phyloP scores from a whole-genome alignment of 2,888 invertebrate genomes.

The Platycheirus albimanus region DNA sequence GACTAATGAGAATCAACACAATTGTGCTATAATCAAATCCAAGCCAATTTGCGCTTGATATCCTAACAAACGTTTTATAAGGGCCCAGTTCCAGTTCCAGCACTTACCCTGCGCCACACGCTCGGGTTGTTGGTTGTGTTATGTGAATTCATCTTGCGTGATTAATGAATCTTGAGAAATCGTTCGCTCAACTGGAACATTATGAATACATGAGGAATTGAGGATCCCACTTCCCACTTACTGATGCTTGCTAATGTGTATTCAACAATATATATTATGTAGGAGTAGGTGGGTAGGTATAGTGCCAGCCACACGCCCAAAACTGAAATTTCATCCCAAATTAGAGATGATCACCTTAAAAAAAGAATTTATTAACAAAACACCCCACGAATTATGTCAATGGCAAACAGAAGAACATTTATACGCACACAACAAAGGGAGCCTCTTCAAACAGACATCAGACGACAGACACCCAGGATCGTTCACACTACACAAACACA shows the following conservation, averaged over 20 bases:
- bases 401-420: conserved; percentile 36
- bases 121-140: conserved; percentile 28
- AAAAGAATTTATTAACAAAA: conserved; percentile 27
- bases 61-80: conserved; percentile 9
- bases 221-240: conserved; percentile 27
- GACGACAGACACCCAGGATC: background rate
- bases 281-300: conserved; percentile 1
- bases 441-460: background rate
- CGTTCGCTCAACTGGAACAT: conserved; percentile 61
- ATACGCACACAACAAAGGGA: background rate
- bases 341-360: conserved; percentile 65
- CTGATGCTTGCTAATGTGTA: conserved; percentile 36
- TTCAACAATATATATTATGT: too few relatives aligned
- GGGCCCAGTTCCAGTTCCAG: background rate
- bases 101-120: background rate
- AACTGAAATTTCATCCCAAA: conserved; percentile 64
- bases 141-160: conserved; percentile 62
- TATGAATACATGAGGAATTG: conserved; percentile 65
- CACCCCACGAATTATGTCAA: conserved; percentile 67
- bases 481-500: background rate
- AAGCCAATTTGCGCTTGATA: conserved; percentile 42
- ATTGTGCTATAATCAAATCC: conserved; percentile 61
- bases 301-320: background rate
- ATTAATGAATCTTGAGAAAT: conserved; percentile 71
- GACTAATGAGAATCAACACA: conserved; percentile 68